phyloP scores from a whole-genome alignment of 1,140 invertebrate species.

The Palaemon carinicauda region DNA sequence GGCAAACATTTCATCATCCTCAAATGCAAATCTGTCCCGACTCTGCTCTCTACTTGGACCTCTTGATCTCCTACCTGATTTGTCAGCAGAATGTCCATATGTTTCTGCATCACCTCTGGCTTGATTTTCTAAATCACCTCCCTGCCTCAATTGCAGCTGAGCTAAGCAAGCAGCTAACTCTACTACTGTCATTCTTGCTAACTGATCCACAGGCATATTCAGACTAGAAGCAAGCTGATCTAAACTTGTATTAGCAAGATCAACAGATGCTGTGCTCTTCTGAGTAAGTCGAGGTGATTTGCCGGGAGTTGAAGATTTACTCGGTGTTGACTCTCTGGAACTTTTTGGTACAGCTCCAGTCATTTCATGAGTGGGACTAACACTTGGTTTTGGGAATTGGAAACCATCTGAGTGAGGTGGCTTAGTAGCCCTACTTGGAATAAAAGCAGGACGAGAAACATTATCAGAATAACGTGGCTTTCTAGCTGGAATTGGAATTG shows the following conservation, averaged over 20 bases:
- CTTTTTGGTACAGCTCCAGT: conserved; percentile 57
- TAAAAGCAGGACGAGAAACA: conserved; percentile 41
- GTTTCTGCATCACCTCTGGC: conserved; percentile 29
- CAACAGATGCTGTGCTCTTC: conserved; percentile 52
- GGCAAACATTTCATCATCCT: conserved; percentile 59
- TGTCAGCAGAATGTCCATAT: neutral
- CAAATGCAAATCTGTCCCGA: conserved; percentile 40
- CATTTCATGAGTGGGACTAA: conserved; percentile 57
- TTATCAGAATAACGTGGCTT: conserved; percentile 55
- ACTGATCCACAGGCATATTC: conserved; percentile 56
- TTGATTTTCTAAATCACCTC: conserved; percentile 26
- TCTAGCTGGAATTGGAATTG: conserved; percentile 58
- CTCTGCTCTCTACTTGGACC: conserved; percentile 38
- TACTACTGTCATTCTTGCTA: conserved; percentile 59
- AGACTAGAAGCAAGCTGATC: conserved; percentile 55
- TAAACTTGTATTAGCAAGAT: conserved; percentile 57
- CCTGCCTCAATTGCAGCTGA: conserved; percentile 54
- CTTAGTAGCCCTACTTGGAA: conserved; percentile 51
- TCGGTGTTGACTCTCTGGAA: conserved; percentile 58
- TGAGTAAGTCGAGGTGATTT: conserved; percentile 55
- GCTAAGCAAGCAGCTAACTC: conserved; percentile 58
- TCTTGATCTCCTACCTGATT: conserved; percentile 26
- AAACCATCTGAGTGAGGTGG: conserved; percentile 49
- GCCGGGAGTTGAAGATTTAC: conserved; percentile 57
- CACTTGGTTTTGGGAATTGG: conserved; percentile 58